Evolutionary conservation across 2,113 vertebrate species (phyloP), one percentile per base, ranked within the genome.

Genomic region (Bujurquina vittata): DNA sequence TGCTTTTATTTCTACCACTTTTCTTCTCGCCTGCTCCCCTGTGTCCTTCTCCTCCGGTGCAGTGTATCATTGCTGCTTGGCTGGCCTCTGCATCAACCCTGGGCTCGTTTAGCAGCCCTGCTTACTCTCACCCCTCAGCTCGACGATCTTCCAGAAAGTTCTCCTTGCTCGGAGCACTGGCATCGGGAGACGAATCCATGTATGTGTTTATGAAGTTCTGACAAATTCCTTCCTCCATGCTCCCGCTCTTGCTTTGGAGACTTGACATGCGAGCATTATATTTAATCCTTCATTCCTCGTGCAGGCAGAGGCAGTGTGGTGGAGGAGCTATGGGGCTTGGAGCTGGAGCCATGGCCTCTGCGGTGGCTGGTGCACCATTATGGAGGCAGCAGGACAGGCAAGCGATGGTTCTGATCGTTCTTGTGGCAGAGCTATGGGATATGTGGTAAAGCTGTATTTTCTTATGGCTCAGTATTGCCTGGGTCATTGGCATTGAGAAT

Each of bases 41-140:
- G 67, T 58, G 59, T 91, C 67, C 79, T 83, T 85, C 88, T 85
- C 79, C 80, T 84, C 49, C 60, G 80, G 85, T 91, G 91, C 92
- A 89, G 93, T 96, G 94, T 94, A 95, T 96, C 94, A 94, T 95
- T 95, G 95, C 88, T 55, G 86, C 91, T 97, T 98, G 97, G 96
- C 97, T 97, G 97, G 93, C 96, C 96, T 97, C 95, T 87, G 92
- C 87, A 83, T 97, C 95, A 97, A 97, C 96, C 94, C 95, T 91
- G 89, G 88, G 85, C 80, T 79, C 80, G 61, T 89, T 94, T 88
- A 90, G 89, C 93, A 94, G 86, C 85, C 73, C 65, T 91, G 90
- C 92, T 89, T 86, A 86, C 89, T 89, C 89, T 94, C 91, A 90
- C 92, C 88, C 88, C 89, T 82, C 52, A 77, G 80, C 86, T 90